Evolutionary conservation across 1,140 invertebrate genomes (phyloP).

Genomic region (Andricus grossulariae): DNA sequence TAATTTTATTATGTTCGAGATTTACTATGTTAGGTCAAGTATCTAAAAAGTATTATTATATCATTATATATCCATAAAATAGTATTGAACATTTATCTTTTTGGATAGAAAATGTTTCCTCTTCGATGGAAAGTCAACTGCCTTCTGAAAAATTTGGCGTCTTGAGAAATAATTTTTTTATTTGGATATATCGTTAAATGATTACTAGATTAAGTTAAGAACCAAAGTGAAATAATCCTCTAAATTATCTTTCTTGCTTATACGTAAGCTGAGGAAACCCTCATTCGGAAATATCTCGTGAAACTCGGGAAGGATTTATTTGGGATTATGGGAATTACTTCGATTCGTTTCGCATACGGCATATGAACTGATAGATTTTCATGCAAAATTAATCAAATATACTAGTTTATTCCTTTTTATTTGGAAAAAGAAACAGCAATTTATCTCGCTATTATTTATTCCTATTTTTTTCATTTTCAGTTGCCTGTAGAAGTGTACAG

Average conservation of each 20-base stretch:
- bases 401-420: not conserved
- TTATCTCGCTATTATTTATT: not conserved
- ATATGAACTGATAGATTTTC: not conserved
- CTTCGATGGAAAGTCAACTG: no score
- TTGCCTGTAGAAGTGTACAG: not conserved
- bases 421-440: not conserved
- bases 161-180: no score
- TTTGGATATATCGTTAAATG: not conserved
- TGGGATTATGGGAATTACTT: slow-evolving; percentile 10
- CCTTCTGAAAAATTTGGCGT: no score
- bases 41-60: no score
- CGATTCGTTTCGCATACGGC: not conserved
- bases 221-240: not conserved
- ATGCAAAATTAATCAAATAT: not conserved
- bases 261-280: slow-evolving; percentile 5
- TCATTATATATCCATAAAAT: no score
- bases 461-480: not conserved
- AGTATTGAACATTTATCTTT: no score
- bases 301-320: not conserved
- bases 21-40: no score
- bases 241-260: not conserved
- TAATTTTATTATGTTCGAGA: no score
- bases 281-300: not conserved
- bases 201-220: not conserved
- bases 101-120: no score